Evolutionary conservation across 2,113 vertebrate species (phyloP).

Genomic region (Cyphomyrus plagiostoma): DNA sequence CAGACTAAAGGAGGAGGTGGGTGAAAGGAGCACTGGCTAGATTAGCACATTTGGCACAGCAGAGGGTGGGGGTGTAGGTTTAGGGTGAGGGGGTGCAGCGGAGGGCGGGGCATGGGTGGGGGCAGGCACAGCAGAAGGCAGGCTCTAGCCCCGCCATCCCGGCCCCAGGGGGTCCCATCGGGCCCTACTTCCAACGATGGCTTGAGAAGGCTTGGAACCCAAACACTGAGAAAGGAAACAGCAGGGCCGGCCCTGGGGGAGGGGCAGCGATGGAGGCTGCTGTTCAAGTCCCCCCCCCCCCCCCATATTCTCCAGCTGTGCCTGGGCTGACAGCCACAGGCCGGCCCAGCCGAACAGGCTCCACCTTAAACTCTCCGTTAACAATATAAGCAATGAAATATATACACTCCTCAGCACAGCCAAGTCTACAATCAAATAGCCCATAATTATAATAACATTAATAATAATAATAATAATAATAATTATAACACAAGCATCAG

Average conservation of each 20-base stretch:
- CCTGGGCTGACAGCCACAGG: conserved; percentile 40
- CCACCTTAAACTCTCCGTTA: conserved; percentile 55
- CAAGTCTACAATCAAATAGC: conserved; percentile 65
- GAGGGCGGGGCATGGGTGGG: not conserved
- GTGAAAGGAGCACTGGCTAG: not conserved
- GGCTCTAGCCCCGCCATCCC: not conserved
- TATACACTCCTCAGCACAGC: conserved; percentile 60
- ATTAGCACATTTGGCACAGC: not conserved
- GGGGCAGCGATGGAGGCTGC: not conserved
- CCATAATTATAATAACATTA: conserved; percentile 62
- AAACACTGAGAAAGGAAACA: not conserved
- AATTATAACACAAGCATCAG: conserved; percentile 65
- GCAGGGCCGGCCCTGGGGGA: not conserved
- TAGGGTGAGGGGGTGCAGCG: not conserved
- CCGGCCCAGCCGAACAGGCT: conserved; percentile 25
- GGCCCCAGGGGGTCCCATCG: not conserved
- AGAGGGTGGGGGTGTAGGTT: not conserved
- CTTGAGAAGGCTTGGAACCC: not conserved
- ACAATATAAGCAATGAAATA: conserved; percentile 59
- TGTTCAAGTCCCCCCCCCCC: not conserved
- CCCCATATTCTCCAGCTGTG: not conserved
- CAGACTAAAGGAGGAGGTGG: not conserved
- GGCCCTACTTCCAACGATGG: not conserved
- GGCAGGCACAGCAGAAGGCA: not conserved
- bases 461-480: conserved; percentile 49